Evolutionary conservation across 2,797 vertebrate genomes (phyloP).

Genomic region (Microctenopoma lineatum): DNA sequence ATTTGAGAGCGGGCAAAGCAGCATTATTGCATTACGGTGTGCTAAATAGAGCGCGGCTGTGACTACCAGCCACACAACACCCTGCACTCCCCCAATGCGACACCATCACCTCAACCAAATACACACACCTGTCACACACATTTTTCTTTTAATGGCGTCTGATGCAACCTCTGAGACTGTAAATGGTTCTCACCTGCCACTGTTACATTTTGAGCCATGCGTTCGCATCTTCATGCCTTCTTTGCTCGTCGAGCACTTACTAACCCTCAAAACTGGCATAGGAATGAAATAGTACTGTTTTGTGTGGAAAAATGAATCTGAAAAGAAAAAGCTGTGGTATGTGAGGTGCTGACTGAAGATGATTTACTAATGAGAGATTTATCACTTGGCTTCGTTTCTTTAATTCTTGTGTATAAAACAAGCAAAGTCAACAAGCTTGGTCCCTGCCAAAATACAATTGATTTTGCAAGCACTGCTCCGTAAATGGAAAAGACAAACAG

Average conservation of each 20-base stretch:
- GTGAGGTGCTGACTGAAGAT: not conserved
- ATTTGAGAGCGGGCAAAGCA: constrained; percentile 69
- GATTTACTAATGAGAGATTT: constrained; percentile 10
- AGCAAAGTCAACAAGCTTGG: constrained; percentile 12
- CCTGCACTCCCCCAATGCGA: not conserved
- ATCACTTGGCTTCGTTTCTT: constrained; percentile 1
- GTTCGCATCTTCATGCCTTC: not conserved
- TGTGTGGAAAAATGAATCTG: not conserved
- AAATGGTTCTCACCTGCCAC: constrained; percentile 51
- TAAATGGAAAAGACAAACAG: not conserved
- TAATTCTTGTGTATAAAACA: constrained; percentile 7
- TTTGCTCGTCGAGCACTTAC: too few relatives aligned
- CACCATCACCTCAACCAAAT: constrained; percentile 22
- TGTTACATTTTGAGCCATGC: constrained; percentile 24
- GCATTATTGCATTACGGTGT: constrained; percentile 73
- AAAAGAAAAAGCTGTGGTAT: not conserved
- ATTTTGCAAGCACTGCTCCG: not conserved
- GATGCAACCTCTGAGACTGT: constrained; percentile 25
- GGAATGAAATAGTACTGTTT: not conserved
- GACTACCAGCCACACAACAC: constrained; percentile 49
- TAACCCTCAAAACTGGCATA: too few relatives aligned
- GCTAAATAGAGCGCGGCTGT: constrained; percentile 70
- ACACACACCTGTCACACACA: constrained; percentile 61
- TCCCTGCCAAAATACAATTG: constrained; percentile 4
- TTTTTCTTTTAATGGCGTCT: constrained; percentile 39